Evolutionary conservation across 2,797 vertebrate species (phyloP).

Genomic region (Lepilemur septentrionalis): DNA sequence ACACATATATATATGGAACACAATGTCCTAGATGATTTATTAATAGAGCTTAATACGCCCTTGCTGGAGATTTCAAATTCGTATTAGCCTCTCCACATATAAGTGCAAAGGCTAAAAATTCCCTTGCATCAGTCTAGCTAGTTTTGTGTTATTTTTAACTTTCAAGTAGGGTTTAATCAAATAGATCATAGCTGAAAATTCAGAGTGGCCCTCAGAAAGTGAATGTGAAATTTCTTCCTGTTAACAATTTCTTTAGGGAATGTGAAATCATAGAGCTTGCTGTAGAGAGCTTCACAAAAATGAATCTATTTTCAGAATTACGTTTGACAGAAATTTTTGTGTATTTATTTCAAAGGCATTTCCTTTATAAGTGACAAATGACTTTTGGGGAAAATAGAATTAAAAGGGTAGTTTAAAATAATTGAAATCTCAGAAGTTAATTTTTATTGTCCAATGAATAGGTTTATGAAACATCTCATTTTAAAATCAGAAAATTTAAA

Average conservation of each 20-base stretch:
- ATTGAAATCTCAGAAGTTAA: conserved; percentile 17
- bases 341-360: conserved; percentile 30
- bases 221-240: neutral
- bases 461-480: neutral
- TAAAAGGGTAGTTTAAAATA: conserved; percentile 3
- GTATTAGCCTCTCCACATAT: neutral
- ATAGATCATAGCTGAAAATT: neutral
- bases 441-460: conserved; percentile 13
- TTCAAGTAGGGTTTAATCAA: conserved; percentile 17
- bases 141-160: conserved; percentile 35
- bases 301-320: neutral
- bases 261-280: neutral
- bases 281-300: neutral
- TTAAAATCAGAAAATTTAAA: conserved; percentile 38
- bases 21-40: neutral
- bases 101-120: conserved; percentile 17
- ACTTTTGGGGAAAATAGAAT: neutral
- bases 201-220: neutral
- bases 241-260: neutral
- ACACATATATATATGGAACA: conserved; percentile 5
- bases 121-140: neutral
- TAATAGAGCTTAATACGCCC: neutral
- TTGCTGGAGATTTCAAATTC: neutral
- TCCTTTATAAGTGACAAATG: neutral
- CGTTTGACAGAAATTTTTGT: neutral